Evolutionary conservation across 2,797 vertebrate genomes (phyloP).

Genomic region (Psittacula derbiana): DNA sequence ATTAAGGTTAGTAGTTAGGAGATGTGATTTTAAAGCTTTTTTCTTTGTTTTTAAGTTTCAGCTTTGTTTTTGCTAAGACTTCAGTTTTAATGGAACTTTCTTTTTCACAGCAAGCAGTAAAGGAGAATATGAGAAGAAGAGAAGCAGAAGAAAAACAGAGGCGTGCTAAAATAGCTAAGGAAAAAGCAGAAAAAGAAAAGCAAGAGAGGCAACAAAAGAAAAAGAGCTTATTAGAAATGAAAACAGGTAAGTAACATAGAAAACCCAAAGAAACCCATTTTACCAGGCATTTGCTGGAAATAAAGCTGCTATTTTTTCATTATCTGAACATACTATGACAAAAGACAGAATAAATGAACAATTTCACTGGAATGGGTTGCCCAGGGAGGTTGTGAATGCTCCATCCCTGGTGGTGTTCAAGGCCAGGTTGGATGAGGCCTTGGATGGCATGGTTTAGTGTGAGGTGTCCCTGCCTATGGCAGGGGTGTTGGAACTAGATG

Average conservation of each 20-base stretch:
- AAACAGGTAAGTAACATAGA: conserved; percentile 81
- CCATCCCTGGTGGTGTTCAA: too few relatives aligned
- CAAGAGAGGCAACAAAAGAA: conserved; percentile 91
- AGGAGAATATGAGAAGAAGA: conserved; percentile 86
- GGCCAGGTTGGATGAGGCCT: too few relatives aligned
- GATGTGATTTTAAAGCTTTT: neutral
- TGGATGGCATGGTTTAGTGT: too few relatives aligned
- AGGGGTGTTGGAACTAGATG: too few relatives aligned
- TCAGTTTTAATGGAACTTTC: conserved; percentile 12
- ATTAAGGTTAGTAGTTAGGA: neutral
- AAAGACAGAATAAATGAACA: neutral
- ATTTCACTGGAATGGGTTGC: neutral
- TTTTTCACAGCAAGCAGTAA: conserved; percentile 87
- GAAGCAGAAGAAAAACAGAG: conserved; percentile 93
- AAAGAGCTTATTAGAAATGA: conserved; percentile 88
- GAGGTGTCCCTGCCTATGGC: too few relatives aligned
- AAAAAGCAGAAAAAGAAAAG: conserved; percentile 93
- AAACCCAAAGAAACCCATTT: neutral
- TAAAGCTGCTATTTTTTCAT: neutral
- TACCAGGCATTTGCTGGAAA: neutral
- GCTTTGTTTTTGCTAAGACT: neutral
- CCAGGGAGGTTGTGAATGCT: too few relatives aligned
- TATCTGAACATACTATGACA: neutral
- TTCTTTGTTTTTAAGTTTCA: neutral
- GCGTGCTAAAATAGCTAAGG: conserved; percentile 87